A percentile compares a stretch with the other conserved stretches of the same genome.
These are phyloP conservation scores for Taenaris catops DNA, from an alignment of 2,888 invertebrate species.

Conservation along the genomic window DNA sequence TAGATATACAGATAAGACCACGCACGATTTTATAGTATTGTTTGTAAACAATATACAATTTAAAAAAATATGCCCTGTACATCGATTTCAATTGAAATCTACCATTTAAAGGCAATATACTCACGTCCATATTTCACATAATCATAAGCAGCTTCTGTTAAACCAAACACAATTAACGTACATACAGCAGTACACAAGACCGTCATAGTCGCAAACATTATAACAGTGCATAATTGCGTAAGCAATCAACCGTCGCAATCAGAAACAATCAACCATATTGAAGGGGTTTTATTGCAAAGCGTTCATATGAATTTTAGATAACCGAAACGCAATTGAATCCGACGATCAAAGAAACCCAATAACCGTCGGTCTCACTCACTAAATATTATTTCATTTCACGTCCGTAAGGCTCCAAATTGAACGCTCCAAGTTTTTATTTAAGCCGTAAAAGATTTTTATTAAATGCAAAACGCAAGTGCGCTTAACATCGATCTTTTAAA, in stretches of 20 bases:
- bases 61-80: too few relatives aligned
- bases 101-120: constrained; percentile 35
- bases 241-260: constrained; percentile 38
- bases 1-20: too few relatives aligned
- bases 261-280: constrained; percentile 50
- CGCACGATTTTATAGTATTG: too few relatives aligned
- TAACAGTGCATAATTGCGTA: constrained; percentile 26
- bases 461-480: constrained; percentile 16
- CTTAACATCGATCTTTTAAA: constrained; percentile 21
- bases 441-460: constrained; percentile 20
- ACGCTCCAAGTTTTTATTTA: constrained; percentile 6
- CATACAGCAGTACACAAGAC: constrained; percentile 24
- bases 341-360: constrained; percentile 21
- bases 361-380: constrained; percentile 12
- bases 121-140: constrained; percentile 67
- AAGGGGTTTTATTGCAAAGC: constrained; percentile 49
- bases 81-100: too few relatives aligned
- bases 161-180: constrained; percentile 21
- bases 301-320: constrained; percentile 54
- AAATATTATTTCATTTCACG: constrained; percentile 5
- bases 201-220: constrained; percentile 29
- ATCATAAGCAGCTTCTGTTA: constrained; percentile 36
- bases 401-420: constrained; percentile 7
- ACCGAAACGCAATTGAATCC: constrained; percentile 24
- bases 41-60: too few relatives aligned